A percentile compares a stretch with the other conserved stretches of the same genome.
Conservation (phyloP, 2,113 vertebrate genomes). For the Plecotus auritus region DNA sequence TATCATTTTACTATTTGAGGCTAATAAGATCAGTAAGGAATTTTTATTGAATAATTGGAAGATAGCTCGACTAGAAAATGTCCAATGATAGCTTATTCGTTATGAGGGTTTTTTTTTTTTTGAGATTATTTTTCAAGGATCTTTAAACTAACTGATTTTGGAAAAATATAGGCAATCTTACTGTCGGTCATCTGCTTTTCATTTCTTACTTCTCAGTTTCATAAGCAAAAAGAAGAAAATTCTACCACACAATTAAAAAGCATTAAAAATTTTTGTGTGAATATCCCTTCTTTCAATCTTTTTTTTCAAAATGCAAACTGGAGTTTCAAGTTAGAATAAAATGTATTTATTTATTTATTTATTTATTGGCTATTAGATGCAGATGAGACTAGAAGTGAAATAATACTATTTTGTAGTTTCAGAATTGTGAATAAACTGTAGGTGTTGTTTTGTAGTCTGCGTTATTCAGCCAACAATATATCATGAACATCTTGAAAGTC, state of each 20-base stretch:
- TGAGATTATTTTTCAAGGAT: neutral
- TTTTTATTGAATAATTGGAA: neutral
- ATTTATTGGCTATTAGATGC: neutral
- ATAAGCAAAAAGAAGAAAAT: neutral
- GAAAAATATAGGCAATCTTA: neutral
- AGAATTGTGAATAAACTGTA: slow-evolving; percentile 12
- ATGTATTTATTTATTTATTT: neutral
- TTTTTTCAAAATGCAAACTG: neutral
- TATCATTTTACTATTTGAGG: neutral
- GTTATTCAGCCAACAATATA: slow-evolving; percentile 10
- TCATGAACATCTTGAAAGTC: slow-evolving; percentile 35
- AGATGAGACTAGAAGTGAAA: neutral
- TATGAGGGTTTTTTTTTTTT: neutral
- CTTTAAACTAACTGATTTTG: neutral
- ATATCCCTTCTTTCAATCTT: neutral
- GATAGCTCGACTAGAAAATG: neutral
- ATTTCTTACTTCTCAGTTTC: neutral
- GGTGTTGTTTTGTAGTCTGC: neutral
- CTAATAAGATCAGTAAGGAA: neutral
- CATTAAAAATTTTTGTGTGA: neutral
- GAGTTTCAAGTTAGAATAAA: neutral
- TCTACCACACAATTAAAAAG: neutral
- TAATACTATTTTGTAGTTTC: neutral
- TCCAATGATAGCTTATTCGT: neutral
- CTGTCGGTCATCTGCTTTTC: neutral